These are phyloP conservation scores for Panurus biarmicus DNA, from an alignment of 2,113 vertebrate genomes.

Conservation along the genomic window DNA sequence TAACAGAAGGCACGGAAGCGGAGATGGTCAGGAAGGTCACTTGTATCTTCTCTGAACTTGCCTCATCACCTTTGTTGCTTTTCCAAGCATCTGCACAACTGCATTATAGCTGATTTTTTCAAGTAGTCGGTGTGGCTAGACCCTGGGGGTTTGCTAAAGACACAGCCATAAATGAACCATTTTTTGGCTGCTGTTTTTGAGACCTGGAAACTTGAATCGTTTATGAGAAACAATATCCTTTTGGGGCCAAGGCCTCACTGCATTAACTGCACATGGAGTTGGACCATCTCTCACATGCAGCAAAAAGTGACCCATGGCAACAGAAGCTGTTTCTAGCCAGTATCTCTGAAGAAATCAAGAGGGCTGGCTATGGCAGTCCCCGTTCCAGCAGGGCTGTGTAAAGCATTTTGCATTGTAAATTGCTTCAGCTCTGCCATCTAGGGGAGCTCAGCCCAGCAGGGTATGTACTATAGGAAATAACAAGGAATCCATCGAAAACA, in stretches of 20 bases:
- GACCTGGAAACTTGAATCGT: not conserved
- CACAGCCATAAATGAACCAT: not conserved
- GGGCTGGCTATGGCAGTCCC: not conserved
- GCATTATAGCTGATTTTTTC: not conserved
- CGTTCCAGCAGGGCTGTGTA: not conserved
- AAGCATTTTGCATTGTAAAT: constrained; percentile 6
- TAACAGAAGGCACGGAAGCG: not conserved
- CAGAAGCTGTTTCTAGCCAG: not conserved
- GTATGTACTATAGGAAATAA: not conserved
- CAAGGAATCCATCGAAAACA: not conserved
- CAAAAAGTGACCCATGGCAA: not conserved
- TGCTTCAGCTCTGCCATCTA: constrained; percentile 36
- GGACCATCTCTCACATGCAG: not conserved
- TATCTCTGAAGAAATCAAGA: not conserved
- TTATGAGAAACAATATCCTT: not conserved
- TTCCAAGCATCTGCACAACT: not conserved
- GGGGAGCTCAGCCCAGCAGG: constrained; percentile 19
- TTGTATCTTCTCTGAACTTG: not conserved
- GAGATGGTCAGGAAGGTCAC: not conserved
- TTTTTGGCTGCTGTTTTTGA: not conserved
- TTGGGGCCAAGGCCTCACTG: not conserved
- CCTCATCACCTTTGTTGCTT: not conserved
- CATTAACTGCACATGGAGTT: not conserved
- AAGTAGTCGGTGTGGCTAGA: not conserved
- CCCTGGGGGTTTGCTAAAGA: not conserved